Conservation (phyloP, 1,140 invertebrate species). For the Berghia stephanieae region DNA sequence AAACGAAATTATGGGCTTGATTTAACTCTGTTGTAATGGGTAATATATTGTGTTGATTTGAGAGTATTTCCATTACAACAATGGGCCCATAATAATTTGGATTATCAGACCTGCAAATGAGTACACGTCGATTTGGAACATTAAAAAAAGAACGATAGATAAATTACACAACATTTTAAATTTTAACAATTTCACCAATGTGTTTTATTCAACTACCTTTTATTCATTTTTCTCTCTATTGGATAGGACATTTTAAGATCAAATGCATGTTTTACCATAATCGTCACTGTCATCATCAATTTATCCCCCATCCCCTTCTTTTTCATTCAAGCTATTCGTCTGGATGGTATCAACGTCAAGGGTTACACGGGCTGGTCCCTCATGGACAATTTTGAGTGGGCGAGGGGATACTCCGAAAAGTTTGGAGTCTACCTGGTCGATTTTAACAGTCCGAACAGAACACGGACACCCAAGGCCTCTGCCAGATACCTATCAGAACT, state of each 20-base stretch:
- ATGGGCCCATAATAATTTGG: too few relatives aligned
- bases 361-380: slow-evolving; percentile 80
- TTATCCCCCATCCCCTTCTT: too few relatives aligned
- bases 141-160: too few relatives aligned
- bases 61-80: too few relatives aligned
- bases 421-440: slow-evolving; percentile 81
- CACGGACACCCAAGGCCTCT: slow-evolving; percentile 77
- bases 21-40: too few relatives aligned
- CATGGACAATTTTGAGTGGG: slow-evolving; percentile 85
- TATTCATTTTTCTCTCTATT: background rate
- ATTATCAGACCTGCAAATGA: too few relatives aligned
- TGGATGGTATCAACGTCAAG: slow-evolving; percentile 74
- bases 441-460: slow-evolving; percentile 73
- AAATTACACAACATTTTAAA: too few relatives aligned
- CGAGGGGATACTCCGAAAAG: slow-evolving; percentile 68
- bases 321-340: slow-evolving; percentile 70
- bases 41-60: too few relatives aligned
- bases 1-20: too few relatives aligned
- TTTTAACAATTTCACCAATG: background rate
- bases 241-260: background rate
- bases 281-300: background rate
- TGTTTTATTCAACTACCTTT: background rate
- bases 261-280: background rate
- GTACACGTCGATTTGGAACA: too few relatives aligned
- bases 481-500: slow-evolving; percentile 63